phyloP scores from a whole-genome alignment of 2,113 vertebrate genomes.

The Festucalex cinctus region DNA sequence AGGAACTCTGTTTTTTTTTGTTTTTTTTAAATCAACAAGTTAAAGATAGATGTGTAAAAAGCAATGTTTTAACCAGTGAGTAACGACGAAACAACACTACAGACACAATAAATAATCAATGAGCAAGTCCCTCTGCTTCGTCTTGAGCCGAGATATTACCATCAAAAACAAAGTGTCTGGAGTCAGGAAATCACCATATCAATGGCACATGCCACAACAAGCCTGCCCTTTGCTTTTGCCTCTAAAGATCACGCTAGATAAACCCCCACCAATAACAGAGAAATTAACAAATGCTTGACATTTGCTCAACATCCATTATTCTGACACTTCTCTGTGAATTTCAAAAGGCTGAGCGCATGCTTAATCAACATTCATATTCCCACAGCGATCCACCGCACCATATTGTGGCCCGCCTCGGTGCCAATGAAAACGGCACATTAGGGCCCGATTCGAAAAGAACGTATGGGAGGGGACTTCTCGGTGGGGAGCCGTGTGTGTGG shows the following conservation, averaged over 20 bases:
- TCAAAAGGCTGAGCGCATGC: conserved; percentile 98
- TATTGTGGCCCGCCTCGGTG: conserved; percentile 97
- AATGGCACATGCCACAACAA: conserved; percentile 98
- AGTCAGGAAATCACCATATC: conserved; percentile 98
- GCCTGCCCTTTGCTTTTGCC: conserved; percentile 57
- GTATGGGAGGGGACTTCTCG: conserved; percentile 83
- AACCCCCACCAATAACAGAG: conserved; percentile 99
- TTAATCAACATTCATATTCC: conserved; percentile 99
- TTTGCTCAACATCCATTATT: conserved; percentile 99
- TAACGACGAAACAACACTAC: conserved; percentile 57
- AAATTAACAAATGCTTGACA: conserved; percentile 99
- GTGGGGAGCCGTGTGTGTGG: conserved; percentile 73
- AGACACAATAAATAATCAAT: conserved; percentile 78
- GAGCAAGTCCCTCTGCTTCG: conserved; percentile 59
- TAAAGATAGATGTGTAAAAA: not conserved
- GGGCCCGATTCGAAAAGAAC: conserved; percentile 82
- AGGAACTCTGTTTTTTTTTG: too few relatives aligned
- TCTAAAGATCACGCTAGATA: conserved; percentile 88
- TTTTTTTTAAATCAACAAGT: not conserved
- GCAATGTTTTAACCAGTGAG: conserved; percentile 58
- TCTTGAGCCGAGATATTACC: conserved; percentile 65
- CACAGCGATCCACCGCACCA: conserved; percentile 90
- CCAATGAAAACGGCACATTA: conserved; percentile 99
- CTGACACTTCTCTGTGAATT: conserved; percentile 98
- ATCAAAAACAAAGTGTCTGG: conserved; percentile 83